Evolutionary conservation across 2,888 invertebrate species (phyloP).

Genomic region (Nomada goodeniana): DNA sequence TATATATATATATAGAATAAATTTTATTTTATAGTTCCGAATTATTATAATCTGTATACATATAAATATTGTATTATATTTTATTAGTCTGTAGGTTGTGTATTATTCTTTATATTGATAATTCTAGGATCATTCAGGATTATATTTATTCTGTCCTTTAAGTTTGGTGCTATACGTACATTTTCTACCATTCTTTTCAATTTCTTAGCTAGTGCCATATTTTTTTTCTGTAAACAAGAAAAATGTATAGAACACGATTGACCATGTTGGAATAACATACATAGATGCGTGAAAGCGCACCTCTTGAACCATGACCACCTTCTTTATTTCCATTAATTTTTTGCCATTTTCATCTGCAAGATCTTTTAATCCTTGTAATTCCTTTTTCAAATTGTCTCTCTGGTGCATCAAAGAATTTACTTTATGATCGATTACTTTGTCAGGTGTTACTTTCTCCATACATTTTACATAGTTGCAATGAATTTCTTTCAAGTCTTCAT

Average conservation of each 20-base stretch:
- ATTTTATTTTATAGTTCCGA: constrained; percentile 6
- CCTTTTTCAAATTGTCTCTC: constrained; percentile 36
- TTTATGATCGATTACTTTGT: constrained; percentile 16
- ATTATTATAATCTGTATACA: background rate
- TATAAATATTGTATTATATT: background rate
- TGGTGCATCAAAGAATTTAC: constrained; percentile 27
- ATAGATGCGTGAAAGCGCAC: constrained; percentile 27
- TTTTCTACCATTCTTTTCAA: constrained; percentile 45
- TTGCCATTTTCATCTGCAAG: constrained; percentile 39
- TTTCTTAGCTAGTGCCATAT: constrained; percentile 42
- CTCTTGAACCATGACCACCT: constrained; percentile 51
- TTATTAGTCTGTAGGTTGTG: constrained; percentile 4
- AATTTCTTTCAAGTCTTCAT: constrained; percentile 53
- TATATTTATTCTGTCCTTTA: constrained; percentile 33
- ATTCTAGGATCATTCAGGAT: constrained; percentile 30
- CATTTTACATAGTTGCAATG: constrained; percentile 49
- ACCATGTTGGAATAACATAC: background rate
- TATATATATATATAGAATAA: constrained; percentile 1
- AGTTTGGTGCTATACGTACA: constrained; percentile 26
- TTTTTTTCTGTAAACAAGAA: constrained; percentile 63
- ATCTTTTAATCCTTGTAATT: constrained; percentile 26
- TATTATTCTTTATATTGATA: background rate
- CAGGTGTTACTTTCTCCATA: background rate
- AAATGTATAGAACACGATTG: background rate
- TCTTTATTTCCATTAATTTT: constrained; percentile 39